Evolutionary conservation across 2,113 vertebrate genomes (phyloP), one percentile per base, ranked within the genome.

Genomic region (Nothobranchius furzeri): DNA sequence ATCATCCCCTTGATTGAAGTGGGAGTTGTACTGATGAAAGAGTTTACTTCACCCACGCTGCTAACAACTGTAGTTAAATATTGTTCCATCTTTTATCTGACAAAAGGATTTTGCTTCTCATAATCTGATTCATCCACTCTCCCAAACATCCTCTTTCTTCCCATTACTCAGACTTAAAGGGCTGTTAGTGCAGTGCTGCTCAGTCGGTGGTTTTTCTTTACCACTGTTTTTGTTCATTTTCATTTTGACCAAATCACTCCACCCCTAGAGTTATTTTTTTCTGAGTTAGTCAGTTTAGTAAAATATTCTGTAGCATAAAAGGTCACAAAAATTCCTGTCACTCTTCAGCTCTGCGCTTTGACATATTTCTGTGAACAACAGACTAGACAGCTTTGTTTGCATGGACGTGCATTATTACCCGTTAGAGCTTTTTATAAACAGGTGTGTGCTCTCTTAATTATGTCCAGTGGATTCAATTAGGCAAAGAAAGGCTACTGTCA

Each of bases 401-500:
- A 25, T 7, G 8, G 57, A 9, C 17, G 14, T 47, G 14, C 20
- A 40, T 43, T 9, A 8, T 10, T 43, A 60, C 9, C 58, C 13
- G 12, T 60, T 12, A 35, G 37, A 58, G 46, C 25, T 30, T 61
- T 30, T 13, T 40, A 9, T 47, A 15, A 47, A 17, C 58, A 60
- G 42, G 24, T 60, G 58, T 60, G 24, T 50, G 25, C 35, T 49
- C 30, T 37, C 14, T 50, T 50, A 58, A 58, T 58, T 58, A 37
- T 62, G 14, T 62, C 46, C 15, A 62, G 10, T 62, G 46, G 46
- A 50, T 36, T 61, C 20, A 49, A 49, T 62, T 36, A 20, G 47
- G 46, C 3, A 37, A 36, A 49, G 17, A 50, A 15, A 37, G 9
- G 48, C 30, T 7, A 36, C 3, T 37, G 60, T 20, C 15, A 50